phyloP scores from a whole-genome alignment of 2,888 invertebrate genomes.

The Tinea semifulvella region DNA sequence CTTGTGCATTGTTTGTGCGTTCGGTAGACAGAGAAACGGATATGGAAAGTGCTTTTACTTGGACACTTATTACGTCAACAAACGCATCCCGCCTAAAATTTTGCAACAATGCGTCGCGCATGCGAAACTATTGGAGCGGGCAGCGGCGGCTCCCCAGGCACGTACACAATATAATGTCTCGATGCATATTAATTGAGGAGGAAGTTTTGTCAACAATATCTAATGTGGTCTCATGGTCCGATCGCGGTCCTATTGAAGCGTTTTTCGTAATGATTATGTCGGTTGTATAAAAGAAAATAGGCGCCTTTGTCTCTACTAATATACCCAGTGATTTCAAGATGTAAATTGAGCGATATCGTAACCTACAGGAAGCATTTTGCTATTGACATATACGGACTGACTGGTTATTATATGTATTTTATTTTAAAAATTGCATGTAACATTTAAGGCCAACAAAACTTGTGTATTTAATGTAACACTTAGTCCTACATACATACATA shows the following conservation, averaged over 20 bases:
- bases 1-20: constrained; percentile 28
- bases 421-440: too few relatives aligned
- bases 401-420: too few relatives aligned
- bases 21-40: constrained; percentile 42
- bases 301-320: constrained; percentile 9
- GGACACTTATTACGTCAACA: constrained; percentile 42
- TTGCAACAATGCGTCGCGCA: constrained; percentile 63
- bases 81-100: constrained; percentile 66
- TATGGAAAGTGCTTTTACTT: constrained; percentile 51
- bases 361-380: too few relatives aligned
- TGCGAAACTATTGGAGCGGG: constrained; percentile 42
- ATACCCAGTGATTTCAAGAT: too few relatives aligned
- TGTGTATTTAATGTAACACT: too few relatives aligned
- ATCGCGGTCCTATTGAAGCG: constrained; percentile 51
- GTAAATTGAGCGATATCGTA: too few relatives aligned
- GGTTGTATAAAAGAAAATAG: constrained; percentile 4
- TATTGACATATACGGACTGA: too few relatives aligned
- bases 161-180: constrained; percentile 57
- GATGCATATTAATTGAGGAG: constrained; percentile 63
- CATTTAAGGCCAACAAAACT: too few relatives aligned
- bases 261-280: constrained; percentile 1
- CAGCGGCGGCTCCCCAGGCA: constrained; percentile 38
- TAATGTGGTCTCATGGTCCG: constrained; percentile 46
- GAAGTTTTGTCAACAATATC: constrained; percentile 67
- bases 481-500: too few relatives aligned